Base-by-base conservation (phyloP, 2,113 vertebrate genomes). In the Pseudopodoces humilis region DNA sequence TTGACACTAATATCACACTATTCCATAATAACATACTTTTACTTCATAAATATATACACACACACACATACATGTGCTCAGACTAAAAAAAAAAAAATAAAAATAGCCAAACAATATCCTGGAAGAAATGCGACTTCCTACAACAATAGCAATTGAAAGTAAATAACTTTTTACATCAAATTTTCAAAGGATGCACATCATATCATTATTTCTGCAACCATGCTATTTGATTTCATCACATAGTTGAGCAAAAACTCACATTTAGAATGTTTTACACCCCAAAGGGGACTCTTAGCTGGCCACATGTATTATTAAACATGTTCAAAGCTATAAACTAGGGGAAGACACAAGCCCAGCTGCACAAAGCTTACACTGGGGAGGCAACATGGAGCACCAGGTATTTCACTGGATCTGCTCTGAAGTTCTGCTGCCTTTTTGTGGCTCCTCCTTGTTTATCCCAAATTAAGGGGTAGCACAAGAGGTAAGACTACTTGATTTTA, bases 341-440 rank as follows among this genome's bases (percentile, higher is more conserved):
- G 46, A 58, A 63, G n/a, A 19, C 13, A 31, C 0, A 4, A 23
- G 20, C 9, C 20, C 43, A 55, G 53, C 1, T 11, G 43, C 41
- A 49, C 8, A 47, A 33, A 62, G 13, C 44, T 67, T 11, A 16
- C 13, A 15, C 28, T 46, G 52, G 19, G 23, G 62, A 75, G 46
- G 47, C 0, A 11, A 52, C 41, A 15, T 0, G 3, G 43, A 70
- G 7, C 63, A 64, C 3, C 28, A 46, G 20, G 13, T 7, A 33
- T 8, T 37, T 43, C 15, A 33, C 10, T 33, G 41, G 30, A 53
- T 52, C 15, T 28, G 39, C 52, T 83, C 58, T 20, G 1, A 56
- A 15, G 7, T 12, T 10, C n/a, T 44, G 5, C 24, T 63, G 50
- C 19, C 67, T 50, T 71, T 4, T 10, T 58, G 37, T 11, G 24